Percentiles rank a stretch among this genome's conserved stretches.
Conservation (phyloP, 2,797 vertebrate genomes). For the Aselliscus stoliczkanus region DNA sequence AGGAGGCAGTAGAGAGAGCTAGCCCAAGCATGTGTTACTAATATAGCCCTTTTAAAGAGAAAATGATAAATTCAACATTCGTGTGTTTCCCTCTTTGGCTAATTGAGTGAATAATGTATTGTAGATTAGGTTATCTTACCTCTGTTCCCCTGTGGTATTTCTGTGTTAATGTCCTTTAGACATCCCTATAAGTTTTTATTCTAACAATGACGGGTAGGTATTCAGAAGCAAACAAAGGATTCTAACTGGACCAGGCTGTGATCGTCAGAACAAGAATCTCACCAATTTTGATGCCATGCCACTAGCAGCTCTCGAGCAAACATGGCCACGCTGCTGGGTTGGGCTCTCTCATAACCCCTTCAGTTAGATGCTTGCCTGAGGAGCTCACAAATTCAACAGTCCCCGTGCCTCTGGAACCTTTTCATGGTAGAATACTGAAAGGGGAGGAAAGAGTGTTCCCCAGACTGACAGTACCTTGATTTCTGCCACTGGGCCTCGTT, state of each 20-base stretch:
- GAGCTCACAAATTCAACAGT: neutral
- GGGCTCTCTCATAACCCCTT: neutral
- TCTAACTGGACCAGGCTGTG: neutral
- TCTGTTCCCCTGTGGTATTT: neutral
- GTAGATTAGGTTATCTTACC: neutral
- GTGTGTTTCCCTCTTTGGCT: neutral
- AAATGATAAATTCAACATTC: neutral
- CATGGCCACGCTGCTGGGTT: neutral
- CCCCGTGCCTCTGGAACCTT: neutral
- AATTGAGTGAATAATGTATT: neutral
- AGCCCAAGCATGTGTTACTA: neutral
- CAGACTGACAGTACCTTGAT: neutral
- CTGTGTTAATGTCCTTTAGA: neutral
- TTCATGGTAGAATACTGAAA: neutral
- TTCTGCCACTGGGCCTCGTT: neutral
- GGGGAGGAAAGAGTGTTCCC: neutral
- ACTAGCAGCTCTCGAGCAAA: neutral
- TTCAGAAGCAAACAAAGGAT: conserved; percentile 14
- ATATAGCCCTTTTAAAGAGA: neutral
- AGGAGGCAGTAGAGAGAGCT: neutral
- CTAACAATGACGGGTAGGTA: neutral
- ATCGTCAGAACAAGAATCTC: neutral
- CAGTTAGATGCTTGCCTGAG: neutral
- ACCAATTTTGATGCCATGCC: neutral
- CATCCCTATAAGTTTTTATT: neutral